Percentiles rank a stretch among this genome's conserved stretches.
Conservation (phyloP, 2,797 vertebrate species). For the Mormyrops attenuatus region DNA sequence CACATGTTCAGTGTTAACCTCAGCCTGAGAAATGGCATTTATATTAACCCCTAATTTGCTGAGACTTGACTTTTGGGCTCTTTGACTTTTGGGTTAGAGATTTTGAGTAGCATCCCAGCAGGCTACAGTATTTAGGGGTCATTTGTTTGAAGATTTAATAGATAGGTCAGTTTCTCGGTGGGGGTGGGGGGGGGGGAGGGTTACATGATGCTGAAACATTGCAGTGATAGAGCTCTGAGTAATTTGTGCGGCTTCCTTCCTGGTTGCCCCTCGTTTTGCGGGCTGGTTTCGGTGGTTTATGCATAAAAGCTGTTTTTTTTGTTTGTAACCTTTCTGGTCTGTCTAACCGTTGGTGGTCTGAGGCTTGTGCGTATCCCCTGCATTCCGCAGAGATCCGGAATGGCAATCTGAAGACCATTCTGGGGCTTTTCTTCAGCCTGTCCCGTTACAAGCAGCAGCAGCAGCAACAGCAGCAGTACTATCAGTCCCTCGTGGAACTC, state of each 20-base stretch:
- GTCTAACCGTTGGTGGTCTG: neutral
- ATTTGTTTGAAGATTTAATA: constrained; percentile 18
- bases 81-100: neutral
- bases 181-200: neutral
- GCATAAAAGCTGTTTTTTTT: neutral
- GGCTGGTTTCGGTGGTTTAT: neutral
- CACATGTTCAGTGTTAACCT: neutral
- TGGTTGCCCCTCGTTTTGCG: neutral
- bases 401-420: constrained; percentile 80
- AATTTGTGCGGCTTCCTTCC: neutral
- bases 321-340: neutral
- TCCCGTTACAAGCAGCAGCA: constrained; percentile 81
- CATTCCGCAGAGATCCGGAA: constrained; percentile 73
- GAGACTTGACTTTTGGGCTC: neutral
- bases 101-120: neutral
- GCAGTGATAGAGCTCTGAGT: neutral
- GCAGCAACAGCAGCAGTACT: constrained; percentile 78
- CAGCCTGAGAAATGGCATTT: neutral
- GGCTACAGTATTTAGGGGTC: neutral
- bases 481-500: constrained; percentile 89
- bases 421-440: constrained; percentile 81
- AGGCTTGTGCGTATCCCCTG: neutral
- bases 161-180: constrained; percentile 13
- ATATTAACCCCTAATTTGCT: neutral
- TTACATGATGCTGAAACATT: too few species aligned